Conservation (phyloP, 2,888 invertebrate genomes). For the Acleris emargana region DNA sequence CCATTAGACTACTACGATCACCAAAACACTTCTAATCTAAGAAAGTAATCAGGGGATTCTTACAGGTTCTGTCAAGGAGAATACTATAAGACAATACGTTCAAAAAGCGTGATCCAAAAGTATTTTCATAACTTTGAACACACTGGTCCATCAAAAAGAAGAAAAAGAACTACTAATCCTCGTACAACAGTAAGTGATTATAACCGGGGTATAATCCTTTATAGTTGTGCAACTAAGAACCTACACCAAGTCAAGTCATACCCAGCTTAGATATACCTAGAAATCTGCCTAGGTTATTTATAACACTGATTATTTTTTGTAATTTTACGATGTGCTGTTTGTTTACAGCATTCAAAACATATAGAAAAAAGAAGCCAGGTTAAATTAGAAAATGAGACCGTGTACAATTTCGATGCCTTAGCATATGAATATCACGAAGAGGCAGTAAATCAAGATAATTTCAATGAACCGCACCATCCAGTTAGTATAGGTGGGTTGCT, state of each 20-base stretch:
- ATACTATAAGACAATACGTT: constrained; percentile 1
- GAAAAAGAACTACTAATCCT: not conserved
- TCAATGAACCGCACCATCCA: constrained; percentile 65
- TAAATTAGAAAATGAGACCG: constrained; percentile 6
- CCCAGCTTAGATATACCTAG: no score
- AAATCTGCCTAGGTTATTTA: not conserved
- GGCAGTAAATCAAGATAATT: constrained; percentile 52
- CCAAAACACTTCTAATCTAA: not conserved
- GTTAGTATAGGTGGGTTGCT: constrained; percentile 41
- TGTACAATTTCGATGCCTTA: constrained; percentile 70
- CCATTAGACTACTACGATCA: no score
- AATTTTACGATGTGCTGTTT: not conserved
- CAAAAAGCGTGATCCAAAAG: constrained; percentile 1
- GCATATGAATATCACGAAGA: constrained; percentile 74
- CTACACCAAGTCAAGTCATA: no score
- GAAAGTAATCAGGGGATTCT: not conserved
- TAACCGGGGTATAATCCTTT: no score
- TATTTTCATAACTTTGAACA: constrained; percentile 6
- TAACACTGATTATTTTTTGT: no score
- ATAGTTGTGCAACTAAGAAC: no score
- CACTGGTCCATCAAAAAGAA: not conserved
- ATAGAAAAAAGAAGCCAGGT: constrained; percentile 17
- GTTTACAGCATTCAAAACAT: constrained; percentile 32
- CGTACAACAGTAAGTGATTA: not conserved
- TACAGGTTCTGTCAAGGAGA: constrained; percentile 17